Evolutionary conservation across 1,140 invertebrate species (phyloP).

Genomic region (Harpegnathos saltator): DNA sequence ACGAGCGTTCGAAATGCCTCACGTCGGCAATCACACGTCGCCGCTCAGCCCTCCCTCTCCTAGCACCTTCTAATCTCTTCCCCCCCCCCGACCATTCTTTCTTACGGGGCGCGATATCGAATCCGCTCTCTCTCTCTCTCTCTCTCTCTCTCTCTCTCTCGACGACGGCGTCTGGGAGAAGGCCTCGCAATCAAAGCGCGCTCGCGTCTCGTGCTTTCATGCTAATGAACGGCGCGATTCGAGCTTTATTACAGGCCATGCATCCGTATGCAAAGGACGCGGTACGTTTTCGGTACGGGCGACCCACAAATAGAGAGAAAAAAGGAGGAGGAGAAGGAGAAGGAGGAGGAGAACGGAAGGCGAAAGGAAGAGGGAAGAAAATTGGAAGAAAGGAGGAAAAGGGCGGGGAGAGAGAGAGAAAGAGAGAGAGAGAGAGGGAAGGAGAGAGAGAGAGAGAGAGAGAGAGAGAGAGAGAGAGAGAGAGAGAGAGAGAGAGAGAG

Average conservation of each 20-base stretch:
- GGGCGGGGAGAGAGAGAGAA: not conserved
- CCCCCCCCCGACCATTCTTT: not conserved
- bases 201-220: conserved; percentile 34
- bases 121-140: no score
- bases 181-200: conserved; percentile 20
- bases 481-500: no score
- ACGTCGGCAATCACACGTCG: no score
- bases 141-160: no score
- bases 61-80: not conserved
- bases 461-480: no score
- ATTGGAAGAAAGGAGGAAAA: no score
- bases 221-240: conserved; percentile 47
- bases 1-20: no score
- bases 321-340: not conserved
- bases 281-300: conserved; percentile 29
- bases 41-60: no score
- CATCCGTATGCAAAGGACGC: conserved; percentile 47
- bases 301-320: conserved; percentile 18
- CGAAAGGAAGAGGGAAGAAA: no score
- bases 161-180: no score
- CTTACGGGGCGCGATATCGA: conserved; percentile 13
- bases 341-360: not conserved
- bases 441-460: no score
- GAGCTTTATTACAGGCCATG: conserved; percentile 44
- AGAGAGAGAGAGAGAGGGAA: not conserved